phyloP scores from a whole-genome alignment of 2,888 invertebrate genomes.

The Chaetoderma sp. region DNA sequence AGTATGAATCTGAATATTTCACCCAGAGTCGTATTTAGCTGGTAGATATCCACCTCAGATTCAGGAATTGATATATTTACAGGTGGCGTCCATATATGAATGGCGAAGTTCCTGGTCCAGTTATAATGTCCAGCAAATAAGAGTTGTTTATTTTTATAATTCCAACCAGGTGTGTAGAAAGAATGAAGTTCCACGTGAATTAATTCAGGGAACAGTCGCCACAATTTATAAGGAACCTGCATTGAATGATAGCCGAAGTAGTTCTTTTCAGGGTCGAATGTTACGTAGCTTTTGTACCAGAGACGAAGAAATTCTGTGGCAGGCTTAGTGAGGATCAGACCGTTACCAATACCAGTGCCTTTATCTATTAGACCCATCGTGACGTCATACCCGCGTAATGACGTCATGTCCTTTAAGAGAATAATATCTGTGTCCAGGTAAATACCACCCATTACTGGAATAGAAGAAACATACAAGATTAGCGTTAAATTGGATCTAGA shows the following conservation, averaged over 20 bases:
- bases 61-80: no score
- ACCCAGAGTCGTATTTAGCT: no score
- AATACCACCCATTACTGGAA: constrained; percentile 38
- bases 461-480: background rate
- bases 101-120: no score
- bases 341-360: constrained; percentile 37
- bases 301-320: constrained; percentile 26
- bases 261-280: constrained; percentile 15
- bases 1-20: no score
- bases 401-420: constrained; percentile 25
- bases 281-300: constrained; percentile 33
- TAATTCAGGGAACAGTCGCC: constrained; percentile 15
- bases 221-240: constrained; percentile 27
- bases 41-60: no score
- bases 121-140: no score
- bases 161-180: constrained; percentile 38
- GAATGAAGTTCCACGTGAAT: constrained; percentile 31
- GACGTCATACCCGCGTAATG: constrained; percentile 26
- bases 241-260: constrained; percentile 32
- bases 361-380: constrained; percentile 37
- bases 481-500: no score
- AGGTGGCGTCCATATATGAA: no score
- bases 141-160: no score
- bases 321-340: constrained; percentile 28
- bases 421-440: constrained; percentile 40